phyloP scores from a whole-genome alignment of 1,140 invertebrate genomes.

The Drosophila paulistorum region DNA sequence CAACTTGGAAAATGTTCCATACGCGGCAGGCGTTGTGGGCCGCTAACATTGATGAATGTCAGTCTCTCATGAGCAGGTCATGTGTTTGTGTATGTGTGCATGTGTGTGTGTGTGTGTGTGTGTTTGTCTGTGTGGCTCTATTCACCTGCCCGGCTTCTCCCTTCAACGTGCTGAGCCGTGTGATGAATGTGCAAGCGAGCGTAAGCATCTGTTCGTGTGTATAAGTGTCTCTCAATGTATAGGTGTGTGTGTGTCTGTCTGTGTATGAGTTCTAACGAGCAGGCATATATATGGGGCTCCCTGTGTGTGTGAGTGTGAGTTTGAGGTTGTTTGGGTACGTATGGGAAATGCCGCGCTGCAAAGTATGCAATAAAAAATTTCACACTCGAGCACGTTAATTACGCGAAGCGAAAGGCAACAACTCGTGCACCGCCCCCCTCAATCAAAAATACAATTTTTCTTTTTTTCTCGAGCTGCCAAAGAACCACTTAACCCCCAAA shows the following conservation, averaged over 20 bases:
- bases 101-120: neutral
- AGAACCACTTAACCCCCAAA: neutral
- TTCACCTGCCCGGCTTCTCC: slow-evolving; percentile 1
- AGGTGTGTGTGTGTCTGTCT: neutral
- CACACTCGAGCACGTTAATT: slow-evolving; percentile 77
- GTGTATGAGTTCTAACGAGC: slow-evolving; percentile 57
- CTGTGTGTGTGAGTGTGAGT: slow-evolving; percentile 25
- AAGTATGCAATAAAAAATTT: slow-evolving; percentile 80
- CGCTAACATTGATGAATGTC: slow-evolving; percentile 56
- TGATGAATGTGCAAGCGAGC: slow-evolving; percentile 79
- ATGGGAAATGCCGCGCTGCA: slow-evolving; percentile 39
- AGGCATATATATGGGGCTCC: slow-evolving; percentile 32
- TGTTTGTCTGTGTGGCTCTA: slow-evolving; percentile 27
- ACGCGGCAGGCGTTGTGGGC: slow-evolving; percentile 23
- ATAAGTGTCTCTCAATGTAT: slow-evolving; percentile 43
- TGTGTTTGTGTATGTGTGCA: slow-evolving; percentile 13
- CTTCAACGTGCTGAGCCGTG: slow-evolving; percentile 67
- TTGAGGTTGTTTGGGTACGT: slow-evolving; percentile 7
- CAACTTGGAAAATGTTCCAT: slow-evolving; percentile 65
- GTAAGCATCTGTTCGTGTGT: slow-evolving; percentile 71
- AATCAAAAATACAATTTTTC: slow-evolving; percentile 14
- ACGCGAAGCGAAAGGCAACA: slow-evolving; percentile 33
- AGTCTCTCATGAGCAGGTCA: slow-evolving; percentile 20
- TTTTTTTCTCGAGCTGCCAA: neutral
- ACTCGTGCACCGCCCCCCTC: slow-evolving; percentile 24